Percentiles rank a stretch among this genome's conserved stretches.
Evolutionary conservation across 2,797 vertebrate genomes (phyloP).

Genomic region (Numenius phaeopus): DNA sequence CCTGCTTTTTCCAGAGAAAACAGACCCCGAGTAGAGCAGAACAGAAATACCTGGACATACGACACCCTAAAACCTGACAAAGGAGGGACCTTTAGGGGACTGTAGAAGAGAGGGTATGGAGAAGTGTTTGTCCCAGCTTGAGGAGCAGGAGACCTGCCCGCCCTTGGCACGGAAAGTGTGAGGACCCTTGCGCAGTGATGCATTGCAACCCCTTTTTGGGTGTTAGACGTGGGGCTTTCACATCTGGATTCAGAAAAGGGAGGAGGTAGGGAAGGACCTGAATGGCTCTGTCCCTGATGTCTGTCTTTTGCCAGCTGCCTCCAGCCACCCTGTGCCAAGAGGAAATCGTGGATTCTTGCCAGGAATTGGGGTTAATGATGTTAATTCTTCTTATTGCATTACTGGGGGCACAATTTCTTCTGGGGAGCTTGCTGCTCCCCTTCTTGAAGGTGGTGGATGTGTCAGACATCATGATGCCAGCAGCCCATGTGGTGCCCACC

Average conservation of each 20-base stretch:
- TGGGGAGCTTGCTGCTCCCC: neutral
- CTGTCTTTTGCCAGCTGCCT: neutral
- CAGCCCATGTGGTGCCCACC: neutral
- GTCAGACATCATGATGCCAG: neutral
- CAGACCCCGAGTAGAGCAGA: neutral
- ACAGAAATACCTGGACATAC: neutral
- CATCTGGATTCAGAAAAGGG: neutral
- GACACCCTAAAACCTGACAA: neutral
- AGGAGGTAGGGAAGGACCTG: neutral
- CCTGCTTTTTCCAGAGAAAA: neutral
- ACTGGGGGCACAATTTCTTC: neutral
- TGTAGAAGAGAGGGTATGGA: neutral
- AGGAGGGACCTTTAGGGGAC: neutral
- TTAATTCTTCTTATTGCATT: neutral
- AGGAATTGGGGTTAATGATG: neutral
- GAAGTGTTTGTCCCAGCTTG: neutral
- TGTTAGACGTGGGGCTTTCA: rapidly evolving
- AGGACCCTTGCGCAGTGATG: rapidly evolving
- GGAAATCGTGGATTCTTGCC: neutral
- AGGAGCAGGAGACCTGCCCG: neutral
- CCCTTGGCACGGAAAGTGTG: neutral
- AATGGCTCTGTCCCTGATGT: neutral
- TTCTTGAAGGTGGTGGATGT: neutral
- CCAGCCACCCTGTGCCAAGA: neutral
- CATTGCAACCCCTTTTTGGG: neutral